phyloP scores from a whole-genome alignment of 2,888 invertebrate genomes.

The Pterobdella sp. region DNA sequence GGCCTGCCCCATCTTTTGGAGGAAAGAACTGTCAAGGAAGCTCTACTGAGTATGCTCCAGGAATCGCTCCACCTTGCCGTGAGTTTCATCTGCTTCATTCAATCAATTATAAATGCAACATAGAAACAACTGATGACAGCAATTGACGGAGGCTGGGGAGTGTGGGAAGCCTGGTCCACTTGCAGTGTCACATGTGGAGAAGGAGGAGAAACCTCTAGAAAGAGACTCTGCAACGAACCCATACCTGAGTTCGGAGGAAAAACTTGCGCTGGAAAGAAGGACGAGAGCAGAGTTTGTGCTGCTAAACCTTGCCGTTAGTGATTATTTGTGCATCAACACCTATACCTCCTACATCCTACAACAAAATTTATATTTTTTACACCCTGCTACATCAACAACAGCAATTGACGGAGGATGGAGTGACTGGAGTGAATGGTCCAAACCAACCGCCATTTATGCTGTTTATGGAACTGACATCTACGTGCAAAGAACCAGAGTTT shows the following conservation, averaged over 20 bases:
- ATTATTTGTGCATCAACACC: background rate
- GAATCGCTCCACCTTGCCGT: conserved; percentile 29
- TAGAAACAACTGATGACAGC: too few relatives aligned
- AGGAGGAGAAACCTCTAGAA: conserved; percentile 41
- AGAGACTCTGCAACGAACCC: conserved; percentile 46
- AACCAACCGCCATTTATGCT: conserved; percentile 44
- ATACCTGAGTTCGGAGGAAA: conserved; percentile 45
- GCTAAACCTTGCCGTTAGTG: conserved; percentile 39
- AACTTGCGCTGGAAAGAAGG: conserved; percentile 42
- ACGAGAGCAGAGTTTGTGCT: conserved; percentile 42
- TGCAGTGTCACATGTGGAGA: conserved; percentile 33
- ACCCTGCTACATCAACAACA: too few relatives aligned
- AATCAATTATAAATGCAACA: background rate
- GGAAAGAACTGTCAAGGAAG: conserved; percentile 30
- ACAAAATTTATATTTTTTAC: background rate
- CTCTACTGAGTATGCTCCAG: conserved; percentile 26
- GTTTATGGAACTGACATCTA: conserved; percentile 41
- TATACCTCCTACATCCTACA: background rate
- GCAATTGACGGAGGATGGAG: conserved; percentile 36
- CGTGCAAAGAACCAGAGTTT: conserved; percentile 41
- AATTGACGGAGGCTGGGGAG: conserved; percentile 34
- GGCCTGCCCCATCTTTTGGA: conserved; percentile 30
- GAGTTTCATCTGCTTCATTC: background rate
- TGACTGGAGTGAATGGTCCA: conserved; percentile 31
- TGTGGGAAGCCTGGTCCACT: conserved; percentile 31